Conservation (phyloP, 2,113 vertebrate species). For the Ranitomeya variabilis region DNA sequence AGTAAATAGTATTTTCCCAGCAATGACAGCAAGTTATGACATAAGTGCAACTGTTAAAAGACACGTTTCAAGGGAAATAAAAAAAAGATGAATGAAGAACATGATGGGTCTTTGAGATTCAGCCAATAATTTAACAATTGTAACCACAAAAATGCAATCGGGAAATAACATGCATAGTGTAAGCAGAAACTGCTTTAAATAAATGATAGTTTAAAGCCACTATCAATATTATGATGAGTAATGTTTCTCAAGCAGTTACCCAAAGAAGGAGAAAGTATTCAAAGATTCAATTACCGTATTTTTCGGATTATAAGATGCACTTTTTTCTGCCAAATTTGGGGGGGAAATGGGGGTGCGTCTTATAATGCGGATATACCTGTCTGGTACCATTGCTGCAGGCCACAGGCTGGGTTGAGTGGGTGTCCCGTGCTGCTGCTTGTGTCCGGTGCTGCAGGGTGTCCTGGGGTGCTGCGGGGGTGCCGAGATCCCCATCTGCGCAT, state of each 20-base stretch:
- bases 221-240: not conserved
- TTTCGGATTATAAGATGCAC: too few species aligned
- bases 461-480: too few species aligned
- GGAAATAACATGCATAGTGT: conserved; percentile 12
- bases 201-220: not conserved
- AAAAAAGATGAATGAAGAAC: conserved; percentile 55
- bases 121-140: conserved; percentile 66
- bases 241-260: not conserved
- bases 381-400: too few species aligned
- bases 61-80: conserved; percentile 60
- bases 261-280: not conserved
- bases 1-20: conserved; percentile 67
- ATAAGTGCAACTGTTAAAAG: conserved; percentile 68
- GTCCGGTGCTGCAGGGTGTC: too few species aligned
- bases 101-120: conserved; percentile 62
- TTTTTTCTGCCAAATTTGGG: too few species aligned
- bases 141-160: conserved; percentile 57
- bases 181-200: not conserved
- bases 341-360: too few species aligned
- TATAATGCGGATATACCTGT: too few species aligned
- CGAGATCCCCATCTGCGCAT: too few species aligned
- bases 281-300: not conserved
- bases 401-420: too few species aligned
- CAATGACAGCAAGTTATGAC: conserved; percentile 62
- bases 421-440: too few species aligned